Base-by-base conservation (phyloP, 2,113 vertebrate species). In the Chamaetylas fuelleborni region DNA sequence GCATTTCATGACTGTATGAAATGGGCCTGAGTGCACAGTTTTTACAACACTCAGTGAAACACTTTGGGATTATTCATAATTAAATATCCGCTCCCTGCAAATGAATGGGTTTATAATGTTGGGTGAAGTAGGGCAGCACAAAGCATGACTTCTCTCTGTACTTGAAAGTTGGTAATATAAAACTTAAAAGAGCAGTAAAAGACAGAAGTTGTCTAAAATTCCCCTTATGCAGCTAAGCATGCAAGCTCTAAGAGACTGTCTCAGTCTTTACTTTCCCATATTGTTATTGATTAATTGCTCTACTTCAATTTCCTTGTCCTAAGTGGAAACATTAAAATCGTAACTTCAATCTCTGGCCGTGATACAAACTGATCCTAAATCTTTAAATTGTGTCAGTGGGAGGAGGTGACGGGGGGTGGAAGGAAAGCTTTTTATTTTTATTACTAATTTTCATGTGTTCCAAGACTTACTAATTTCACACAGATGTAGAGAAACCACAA, bases 261-360 rank as follows among this genome's bases (percentile, higher is more conserved):
- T 92, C 57, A 82, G 78, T 14, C 66, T 90, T 91, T 95, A 81
- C 78, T 89, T 95, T 88, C 74, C 94, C 54, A 47, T 94, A 86
- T 87, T 91, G 54, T 77, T 96, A 95, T 87, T 95, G 94, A 95
- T 91, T 95, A 93, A 95, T 92, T 93, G 76, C 92, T 92, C 71
- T 77, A 24, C 78, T 85, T 92, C 90, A 95, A 90, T 95, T 96
- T 95, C 91, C 87, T 94, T 86, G 71, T 90, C 65, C 87, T 95
- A 87, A 96, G 77, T 91, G 84, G 91, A 92, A 95, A 91, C 87
- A 81, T 69, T 87, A 79, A 84, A 91, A 92, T 80, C 54, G 0
- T 92, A 95, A 91, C 84, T 91, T 85, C 77, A 56, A 5, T 93
- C 91, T 94, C 90, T 91, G 87, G 90, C 81, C 54, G 5, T 0